Evolutionary conservation across 2,888 invertebrate genomes (phyloP), one percentile per base, ranked within the genome.

Genomic region (Ypsolopha sequella): DNA sequence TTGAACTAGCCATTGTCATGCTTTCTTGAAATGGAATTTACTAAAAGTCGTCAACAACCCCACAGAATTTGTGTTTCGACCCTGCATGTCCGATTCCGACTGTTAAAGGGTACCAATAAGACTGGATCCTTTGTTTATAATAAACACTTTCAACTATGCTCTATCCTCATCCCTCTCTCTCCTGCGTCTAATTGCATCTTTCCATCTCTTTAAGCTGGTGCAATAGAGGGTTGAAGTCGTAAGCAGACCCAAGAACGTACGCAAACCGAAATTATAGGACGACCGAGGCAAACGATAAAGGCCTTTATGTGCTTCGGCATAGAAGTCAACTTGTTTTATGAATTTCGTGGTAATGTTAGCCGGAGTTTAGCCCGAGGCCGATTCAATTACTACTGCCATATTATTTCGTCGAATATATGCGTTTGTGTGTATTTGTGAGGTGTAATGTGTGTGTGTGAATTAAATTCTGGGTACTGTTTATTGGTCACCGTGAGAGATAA

Each of bases 351-450:
- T 24, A 24, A 24, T 24, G 2, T 24, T 24, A 24, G n/a, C 43
- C 53, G 48, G 47, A 48, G 49, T 76, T 76, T 73, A 71, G 84
- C 85, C 82, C 75, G 75, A 77, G 84, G 85, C 84, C 80, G 84
- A 86, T 84, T 84, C 85, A 84, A 86, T 86, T 86, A 86, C 85
- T 80, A 82, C 81, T 76, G 79, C 79, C 75, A 80, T 82, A 84
- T 84, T 84, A 84, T 84, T 80, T 77, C 74, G 76, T 77, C 73
- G 80, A 82, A 84, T 84, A 82, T 85, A 84, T 85, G 36, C 36
- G 64, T 69, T 67, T 65, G 76, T 71, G 34, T 46, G 6, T 46
- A 9, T n/a, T 10, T 46, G 46, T 6, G 13, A 6, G 6, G 13
- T 43, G 4, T 3, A 3, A 14, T 80, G 78, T 66, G 80, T 46